phyloP scores from a whole-genome alignment of 2,888 invertebrate genomes.

The Graphium colonna region DNA sequence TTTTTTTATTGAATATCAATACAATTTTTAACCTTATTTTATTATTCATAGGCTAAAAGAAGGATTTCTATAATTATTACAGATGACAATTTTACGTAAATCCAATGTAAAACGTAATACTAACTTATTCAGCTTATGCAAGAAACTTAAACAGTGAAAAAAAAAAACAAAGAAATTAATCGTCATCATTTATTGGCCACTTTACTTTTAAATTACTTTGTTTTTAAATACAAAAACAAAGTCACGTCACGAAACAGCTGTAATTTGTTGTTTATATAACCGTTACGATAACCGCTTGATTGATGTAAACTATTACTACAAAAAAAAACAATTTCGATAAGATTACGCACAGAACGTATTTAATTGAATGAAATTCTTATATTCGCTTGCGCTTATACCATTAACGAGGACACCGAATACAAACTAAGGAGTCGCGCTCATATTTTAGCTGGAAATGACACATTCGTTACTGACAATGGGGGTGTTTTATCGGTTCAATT shows the following conservation, averaged over 20 bases:
- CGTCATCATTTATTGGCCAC: no score
- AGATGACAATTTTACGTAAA: no score
- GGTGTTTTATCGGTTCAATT: slow-evolving; percentile 69
- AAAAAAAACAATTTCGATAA: neutral
- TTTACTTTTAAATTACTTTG: neutral
- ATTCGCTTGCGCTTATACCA: slow-evolving; percentile 8
- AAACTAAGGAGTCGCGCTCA: slow-evolving; percentile 33
- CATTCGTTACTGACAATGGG: slow-evolving; percentile 67
- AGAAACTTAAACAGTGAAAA: no score
- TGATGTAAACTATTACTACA: neutral
- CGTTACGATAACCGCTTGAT: neutral
- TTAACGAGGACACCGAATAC: slow-evolving; percentile 13
- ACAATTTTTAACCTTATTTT: no score
- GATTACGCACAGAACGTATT: neutral
- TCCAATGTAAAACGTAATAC: no score
- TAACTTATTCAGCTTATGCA: no score
- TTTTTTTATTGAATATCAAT: no score
- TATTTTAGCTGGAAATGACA: slow-evolving; percentile 67
- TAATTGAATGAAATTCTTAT: slow-evolving; percentile 14
- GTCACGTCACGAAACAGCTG: no score
- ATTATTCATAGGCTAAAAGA: no score
- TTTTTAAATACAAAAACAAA: neutral
- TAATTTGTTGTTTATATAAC: neutral
- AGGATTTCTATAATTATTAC: no score
- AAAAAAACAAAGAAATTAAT: no score